Percentiles rank a stretch among this genome's conserved stretches.
phyloP scores from a whole-genome alignment of 2,797 vertebrate genomes.

The Onychomys torridus region DNA sequence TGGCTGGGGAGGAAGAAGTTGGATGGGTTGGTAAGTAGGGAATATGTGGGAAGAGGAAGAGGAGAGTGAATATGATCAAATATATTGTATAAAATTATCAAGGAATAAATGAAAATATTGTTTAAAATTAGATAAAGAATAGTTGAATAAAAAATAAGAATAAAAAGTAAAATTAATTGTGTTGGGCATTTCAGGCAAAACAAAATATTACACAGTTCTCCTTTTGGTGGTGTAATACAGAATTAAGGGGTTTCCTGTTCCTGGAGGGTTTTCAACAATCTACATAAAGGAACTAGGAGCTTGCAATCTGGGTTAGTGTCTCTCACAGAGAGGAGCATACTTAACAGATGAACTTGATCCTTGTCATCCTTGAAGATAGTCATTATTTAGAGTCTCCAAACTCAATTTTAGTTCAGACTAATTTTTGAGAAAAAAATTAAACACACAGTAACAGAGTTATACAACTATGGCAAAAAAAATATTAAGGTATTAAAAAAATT shows the following conservation, averaged over 20 bases:
- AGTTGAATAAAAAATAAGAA: background rate
- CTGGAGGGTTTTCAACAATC: background rate
- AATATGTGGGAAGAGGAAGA: background rate
- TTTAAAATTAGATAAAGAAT: background rate
- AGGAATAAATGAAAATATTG: background rate
- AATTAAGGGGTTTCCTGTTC: background rate
- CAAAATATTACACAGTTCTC: background rate
- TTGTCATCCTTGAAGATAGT: background rate
- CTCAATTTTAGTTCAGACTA: slow-evolving; percentile 28
- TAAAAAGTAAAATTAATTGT: background rate
- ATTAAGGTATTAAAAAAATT: background rate
- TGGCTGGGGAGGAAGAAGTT: background rate
- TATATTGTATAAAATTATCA: background rate
- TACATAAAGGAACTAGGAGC: background rate
- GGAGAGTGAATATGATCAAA: background rate
- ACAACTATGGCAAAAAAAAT: background rate
- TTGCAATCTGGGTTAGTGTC: background rate
- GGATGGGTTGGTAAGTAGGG: background rate
- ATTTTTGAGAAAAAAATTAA: slow-evolving; percentile 32
- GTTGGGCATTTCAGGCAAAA: background rate
- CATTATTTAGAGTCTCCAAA: background rate
- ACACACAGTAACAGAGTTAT: background rate
- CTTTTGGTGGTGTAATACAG: background rate
- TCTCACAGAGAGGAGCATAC: background rate
- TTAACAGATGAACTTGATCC: background rate